Conservation (phyloP, 2,888 invertebrate genomes). For the Tetropium fuscum region DNA sequence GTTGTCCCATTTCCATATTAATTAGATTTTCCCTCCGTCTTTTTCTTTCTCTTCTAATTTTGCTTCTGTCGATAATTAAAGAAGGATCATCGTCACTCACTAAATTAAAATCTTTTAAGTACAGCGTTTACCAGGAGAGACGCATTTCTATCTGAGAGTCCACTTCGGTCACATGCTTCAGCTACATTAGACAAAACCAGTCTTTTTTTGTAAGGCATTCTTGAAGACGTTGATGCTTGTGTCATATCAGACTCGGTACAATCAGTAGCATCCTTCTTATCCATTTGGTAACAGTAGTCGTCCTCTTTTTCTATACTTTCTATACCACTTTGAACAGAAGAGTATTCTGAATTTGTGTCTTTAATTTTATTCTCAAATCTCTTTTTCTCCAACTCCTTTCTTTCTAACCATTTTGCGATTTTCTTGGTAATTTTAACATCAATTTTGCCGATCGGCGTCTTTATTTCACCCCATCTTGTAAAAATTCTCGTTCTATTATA, state of each 20-base stretch:
- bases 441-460: not conserved
- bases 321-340: slow-evolving; percentile 5
- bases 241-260: not conserved
- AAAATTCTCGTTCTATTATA: not conserved
- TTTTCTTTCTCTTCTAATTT: not conserved
- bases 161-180: not conserved
- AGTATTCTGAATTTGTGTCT: not conserved
- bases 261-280: not conserved
- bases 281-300: slow-evolving; percentile 1
- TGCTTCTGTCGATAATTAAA: not conserved
- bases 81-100: not conserved
- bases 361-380: not conserved
- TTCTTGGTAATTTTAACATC: slow-evolving; percentile 9
- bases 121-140: not conserved
- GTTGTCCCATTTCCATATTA: not conserved
- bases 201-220: not conserved
- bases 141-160: slow-evolving; percentile 1
- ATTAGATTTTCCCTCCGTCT: not conserved
- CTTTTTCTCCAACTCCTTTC: not conserved
- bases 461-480: slow-evolving; percentile 2
- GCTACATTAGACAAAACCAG: not conserved
- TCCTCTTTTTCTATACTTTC: not conserved
- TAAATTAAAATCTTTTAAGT: slow-evolving; percentile 1
- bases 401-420: slow-evolving; percentile 8
- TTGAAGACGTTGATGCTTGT: too few species aligned